Conservation (phyloP, 1,140 invertebrate species). For the Vollenhovia emeryi region DNA sequence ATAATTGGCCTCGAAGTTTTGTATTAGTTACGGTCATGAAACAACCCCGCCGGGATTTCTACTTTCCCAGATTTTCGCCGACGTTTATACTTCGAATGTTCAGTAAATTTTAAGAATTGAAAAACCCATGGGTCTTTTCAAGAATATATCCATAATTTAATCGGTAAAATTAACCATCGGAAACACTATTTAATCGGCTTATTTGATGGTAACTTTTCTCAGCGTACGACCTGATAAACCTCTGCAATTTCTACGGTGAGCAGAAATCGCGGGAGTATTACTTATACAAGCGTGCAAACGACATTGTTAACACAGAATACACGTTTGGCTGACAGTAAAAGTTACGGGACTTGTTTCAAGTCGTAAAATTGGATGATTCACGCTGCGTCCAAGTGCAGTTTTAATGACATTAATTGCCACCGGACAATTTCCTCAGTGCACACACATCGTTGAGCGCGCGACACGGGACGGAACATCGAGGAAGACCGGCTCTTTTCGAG, state of each 20-base stretch:
- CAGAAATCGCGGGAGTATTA: too few species aligned
- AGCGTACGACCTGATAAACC: too few species aligned
- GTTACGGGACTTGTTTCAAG: background rate
- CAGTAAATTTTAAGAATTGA: background rate
- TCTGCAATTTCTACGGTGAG: slow-evolving; percentile 5
- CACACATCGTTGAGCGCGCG: background rate
- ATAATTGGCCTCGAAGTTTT: slow-evolving; percentile 33
- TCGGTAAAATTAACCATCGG: too few species aligned
- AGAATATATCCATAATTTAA: too few species aligned
- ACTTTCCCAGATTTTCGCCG: slow-evolving; percentile 4
- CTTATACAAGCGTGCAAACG: background rate
- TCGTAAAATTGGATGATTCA: background rate
- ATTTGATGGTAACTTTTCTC: too few species aligned
- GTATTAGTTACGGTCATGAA: slow-evolving; percentile 45
- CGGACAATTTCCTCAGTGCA: background rate
- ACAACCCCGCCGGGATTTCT: slow-evolving; percentile 14
- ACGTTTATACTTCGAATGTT: background rate
- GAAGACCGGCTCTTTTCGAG: background rate
- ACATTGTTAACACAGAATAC: background rate
- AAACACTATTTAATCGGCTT: too few species aligned
- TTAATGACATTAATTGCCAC: background rate
- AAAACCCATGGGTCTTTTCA: background rate
- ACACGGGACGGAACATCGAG: background rate
- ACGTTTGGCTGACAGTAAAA: background rate
- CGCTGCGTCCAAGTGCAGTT: too few species aligned